Base-by-base conservation (phyloP, 1,140 invertebrate genomes). In the Lepidostoma basale region DNA sequence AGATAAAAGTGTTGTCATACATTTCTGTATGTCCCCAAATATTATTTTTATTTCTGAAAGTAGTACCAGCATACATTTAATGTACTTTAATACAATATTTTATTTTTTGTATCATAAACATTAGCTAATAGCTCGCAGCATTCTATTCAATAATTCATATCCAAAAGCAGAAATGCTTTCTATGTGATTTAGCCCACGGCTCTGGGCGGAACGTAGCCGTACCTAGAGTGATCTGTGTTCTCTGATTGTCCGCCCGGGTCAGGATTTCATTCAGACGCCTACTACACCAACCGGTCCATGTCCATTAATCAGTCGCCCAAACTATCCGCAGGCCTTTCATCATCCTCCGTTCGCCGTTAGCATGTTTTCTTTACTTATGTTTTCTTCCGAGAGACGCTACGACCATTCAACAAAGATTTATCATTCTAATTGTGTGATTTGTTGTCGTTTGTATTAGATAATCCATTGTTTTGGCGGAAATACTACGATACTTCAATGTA, bases 121-220 rank as follows among this genome's bases (percentile, higher is more conserved):
- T n/a, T n/a, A n/a, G n/a, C n/a, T n/a, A n/a, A n/a, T n/a, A n/a
- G n/a, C n/a, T n/a, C n/a, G n/a, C n/a, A n/a, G n/a, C n/a, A n/a
- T n/a, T n/a, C n/a, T n/a, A n/a, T 36, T 36, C 33, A 36, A 36
- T 36, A 36, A n/a, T 12, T 36, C 33, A 36, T 9, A 49, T 49
- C 22, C 45, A 49, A 25, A 49, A 49, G 5, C 22, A 22, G 18
- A 33, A 14, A 33, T 39, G n/a, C 30, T 22, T 36, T 56, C 52
- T 56, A 14, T 0, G 52, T 33, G 52, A 56, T 36, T 14, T 56
- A 56, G 52, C 52, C 49, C 49, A 33, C 49, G 49, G 28, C 49
- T 56, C 36, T 36, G 28, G 36, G 36, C 36, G 10, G 52, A 36
- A 39, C 52, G 36, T n/a, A n/a, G n/a, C n/a, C n/a, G n/a, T n/a